A percentile compares a stretch with the other conserved stretches of the same genome.
Conservation (phyloP, 2,113 vertebrate genomes). For the Psilopogon haemacephalus region DNA sequence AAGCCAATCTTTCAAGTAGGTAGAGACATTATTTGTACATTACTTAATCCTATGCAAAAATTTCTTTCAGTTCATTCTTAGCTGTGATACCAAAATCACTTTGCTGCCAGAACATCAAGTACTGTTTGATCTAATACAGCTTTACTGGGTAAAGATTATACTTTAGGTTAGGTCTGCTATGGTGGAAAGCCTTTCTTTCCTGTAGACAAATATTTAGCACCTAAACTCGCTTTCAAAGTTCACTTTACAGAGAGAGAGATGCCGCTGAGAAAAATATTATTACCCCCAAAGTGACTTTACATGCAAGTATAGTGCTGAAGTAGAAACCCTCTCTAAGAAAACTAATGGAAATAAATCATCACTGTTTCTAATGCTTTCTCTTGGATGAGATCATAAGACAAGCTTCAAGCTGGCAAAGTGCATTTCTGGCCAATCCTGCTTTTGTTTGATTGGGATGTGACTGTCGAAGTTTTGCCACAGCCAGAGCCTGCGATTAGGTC, state of each 20-base stretch:
- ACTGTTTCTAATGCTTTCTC: not conserved
- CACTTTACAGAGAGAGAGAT: not conserved
- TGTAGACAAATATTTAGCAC: constrained; percentile 23
- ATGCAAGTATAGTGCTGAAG: not conserved
- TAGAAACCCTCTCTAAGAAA: not conserved
- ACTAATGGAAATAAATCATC: not conserved
- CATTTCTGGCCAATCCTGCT: not conserved
- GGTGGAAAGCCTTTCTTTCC: constrained; percentile 17
- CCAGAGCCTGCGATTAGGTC: not conserved
- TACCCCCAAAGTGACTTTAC: not conserved
- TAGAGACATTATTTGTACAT: not conserved
- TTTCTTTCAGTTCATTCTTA: not conserved
- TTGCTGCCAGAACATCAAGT: constrained; percentile 20
- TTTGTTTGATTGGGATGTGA: not conserved
- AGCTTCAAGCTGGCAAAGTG: not conserved
- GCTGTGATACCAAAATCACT: not conserved
- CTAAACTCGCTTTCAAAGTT: not conserved
- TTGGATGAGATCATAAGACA: not conserved
- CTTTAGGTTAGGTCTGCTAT: not conserved
- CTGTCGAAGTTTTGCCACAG: not conserved
- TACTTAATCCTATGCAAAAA: constrained; percentile 26
- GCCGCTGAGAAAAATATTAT: not conserved
- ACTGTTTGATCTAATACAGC: not conserved
- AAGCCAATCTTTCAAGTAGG: not conserved
- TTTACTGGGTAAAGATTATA: constrained; percentile 26